A percentile compares a stretch with the other conserved stretches of the same genome.
Evolutionary conservation across 2,113 vertebrate genomes (phyloP).

Genomic region (Charina bottae): DNA sequence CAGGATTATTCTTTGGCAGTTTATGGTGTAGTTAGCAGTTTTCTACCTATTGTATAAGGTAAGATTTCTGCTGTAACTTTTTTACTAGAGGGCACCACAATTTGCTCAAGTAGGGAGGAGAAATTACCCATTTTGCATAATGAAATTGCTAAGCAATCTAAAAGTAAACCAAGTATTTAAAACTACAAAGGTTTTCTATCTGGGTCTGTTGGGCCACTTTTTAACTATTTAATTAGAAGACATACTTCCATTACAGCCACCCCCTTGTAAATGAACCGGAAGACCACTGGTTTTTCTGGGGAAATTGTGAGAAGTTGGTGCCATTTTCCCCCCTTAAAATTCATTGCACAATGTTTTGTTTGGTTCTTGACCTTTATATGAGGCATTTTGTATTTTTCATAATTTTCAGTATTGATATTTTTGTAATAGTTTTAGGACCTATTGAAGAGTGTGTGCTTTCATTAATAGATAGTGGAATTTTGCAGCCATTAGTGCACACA

Average conservation of each 20-base stretch:
- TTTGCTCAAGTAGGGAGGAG: conserved; percentile 11
- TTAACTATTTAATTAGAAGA: conserved; percentile 48
- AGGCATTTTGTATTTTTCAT: not conserved
- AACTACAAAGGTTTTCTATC: conserved; percentile 44
- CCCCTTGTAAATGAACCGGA: conserved; percentile 27
- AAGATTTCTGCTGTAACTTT: conserved; percentile 4
- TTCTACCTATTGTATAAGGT: not conserved
- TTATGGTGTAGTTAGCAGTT: not conserved
- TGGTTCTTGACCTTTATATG: not conserved
- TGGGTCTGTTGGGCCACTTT: conserved; percentile 21
- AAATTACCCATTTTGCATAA: conserved; percentile 39
- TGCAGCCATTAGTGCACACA: conserved; percentile 10
- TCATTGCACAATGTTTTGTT: not conserved
- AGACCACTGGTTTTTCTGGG: not conserved
- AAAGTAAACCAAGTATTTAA: conserved; percentile 33
- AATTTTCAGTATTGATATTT: fast-evolving
- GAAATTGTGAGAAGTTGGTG: not conserved
- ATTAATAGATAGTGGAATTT: conserved; percentile 7
- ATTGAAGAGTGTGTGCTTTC: not conserved
- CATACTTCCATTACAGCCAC: conserved; percentile 40
- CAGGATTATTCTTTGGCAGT: not conserved
- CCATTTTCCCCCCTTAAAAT: fast-evolving
- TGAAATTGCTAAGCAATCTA: conserved; percentile 46
- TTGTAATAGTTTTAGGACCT: conserved; percentile 40
- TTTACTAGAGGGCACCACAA: not conserved